Base-by-base conservation (phyloP, 2,888 invertebrate species). In the Eilema sororculum region DNA sequence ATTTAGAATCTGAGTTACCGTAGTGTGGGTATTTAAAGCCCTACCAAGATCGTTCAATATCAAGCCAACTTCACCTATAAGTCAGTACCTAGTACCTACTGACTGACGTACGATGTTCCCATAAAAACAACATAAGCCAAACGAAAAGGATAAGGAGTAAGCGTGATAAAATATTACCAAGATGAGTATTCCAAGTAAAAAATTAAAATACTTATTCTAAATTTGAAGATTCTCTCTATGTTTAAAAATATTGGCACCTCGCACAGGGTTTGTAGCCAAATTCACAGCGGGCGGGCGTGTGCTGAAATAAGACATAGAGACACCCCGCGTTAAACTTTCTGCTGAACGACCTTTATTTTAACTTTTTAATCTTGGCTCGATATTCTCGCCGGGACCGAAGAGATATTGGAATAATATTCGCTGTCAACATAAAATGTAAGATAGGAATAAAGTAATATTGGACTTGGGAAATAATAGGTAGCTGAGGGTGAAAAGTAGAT, bases 241-340 rank as follows among this genome's bases (percentile, higher is more conserved):
- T 83, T 84, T 82, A 84, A 85, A 52, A 84, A 85, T 81, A 12
- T 91, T 92, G 92, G 91, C 91, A 86, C 84, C 82, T 85, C 74
- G 74, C 72, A 80, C 76, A 73, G 77, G 71, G 78, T 80, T 85
- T 84, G 79, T 75, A 84, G 90, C 91, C 89, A 91, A 90, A 87
- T 84, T 70, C 76, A 69, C 74, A 70, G 69, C 70, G 68, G 71
- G 52, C 71, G 71, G 71, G 56, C 72, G 71, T 68, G 74, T 68
- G 77, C 22, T 59, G 75, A 72, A 65, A 66, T 65, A 65, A 65
- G 68, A 65, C 72, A 68, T 58, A 59, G 59, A 59, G 28, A 62
- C 68, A 72, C 75, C 80, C 68, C 71, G 70, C 72, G 66, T 56
- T 33, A 12, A 62, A 66, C 78, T 78, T 75, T 77, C 68, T 66